Percentiles rank a stretch among this genome's conserved stretches.
Evolutionary conservation across 2,113 vertebrate species (phyloP).

Genomic region (Orientallactaga bullata): DNA sequence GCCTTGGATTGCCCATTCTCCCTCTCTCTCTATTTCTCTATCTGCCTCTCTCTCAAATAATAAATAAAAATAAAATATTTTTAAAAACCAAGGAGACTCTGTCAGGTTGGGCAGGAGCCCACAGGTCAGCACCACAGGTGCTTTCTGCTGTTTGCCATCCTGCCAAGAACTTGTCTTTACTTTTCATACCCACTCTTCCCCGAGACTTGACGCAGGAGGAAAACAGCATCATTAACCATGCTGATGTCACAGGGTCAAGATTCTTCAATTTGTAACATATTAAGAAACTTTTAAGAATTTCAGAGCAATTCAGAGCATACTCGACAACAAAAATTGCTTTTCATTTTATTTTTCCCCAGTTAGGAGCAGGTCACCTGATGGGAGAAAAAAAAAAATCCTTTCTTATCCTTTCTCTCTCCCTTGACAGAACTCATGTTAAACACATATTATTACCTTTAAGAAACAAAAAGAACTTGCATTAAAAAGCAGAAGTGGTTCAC

Average conservation of each 20-base stretch:
- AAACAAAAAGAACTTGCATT: not conserved
- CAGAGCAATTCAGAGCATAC: not conserved
- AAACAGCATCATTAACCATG: not conserved
- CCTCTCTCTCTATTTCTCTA: no score
- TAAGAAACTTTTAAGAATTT: not conserved
- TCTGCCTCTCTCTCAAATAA: no score
- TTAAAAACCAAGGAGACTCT: not conserved
- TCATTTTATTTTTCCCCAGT: no score
- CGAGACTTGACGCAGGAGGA: no score
- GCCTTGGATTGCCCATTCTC: no score
- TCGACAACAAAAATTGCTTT: constrained; percentile 16
- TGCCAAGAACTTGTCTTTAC: fast-evolving
- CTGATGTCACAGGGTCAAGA: fast-evolving
- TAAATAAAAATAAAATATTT: no score
- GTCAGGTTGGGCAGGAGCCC: not conserved
- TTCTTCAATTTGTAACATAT: not conserved
- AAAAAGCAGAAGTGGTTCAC: not conserved
- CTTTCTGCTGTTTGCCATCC: fast-evolving
- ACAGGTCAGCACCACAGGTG: not conserved
- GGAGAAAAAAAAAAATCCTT: not conserved
- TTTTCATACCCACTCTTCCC: not conserved
- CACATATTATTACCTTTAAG: not conserved
- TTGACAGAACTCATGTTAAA: constrained; percentile 45
- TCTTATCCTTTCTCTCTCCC: not conserved
- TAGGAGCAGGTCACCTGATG: not conserved